Evolutionary conservation across 2,113 vertebrate genomes (phyloP), one percentile per base, ranked within the genome.

Genomic region (Grammomys surdaster): DNA sequence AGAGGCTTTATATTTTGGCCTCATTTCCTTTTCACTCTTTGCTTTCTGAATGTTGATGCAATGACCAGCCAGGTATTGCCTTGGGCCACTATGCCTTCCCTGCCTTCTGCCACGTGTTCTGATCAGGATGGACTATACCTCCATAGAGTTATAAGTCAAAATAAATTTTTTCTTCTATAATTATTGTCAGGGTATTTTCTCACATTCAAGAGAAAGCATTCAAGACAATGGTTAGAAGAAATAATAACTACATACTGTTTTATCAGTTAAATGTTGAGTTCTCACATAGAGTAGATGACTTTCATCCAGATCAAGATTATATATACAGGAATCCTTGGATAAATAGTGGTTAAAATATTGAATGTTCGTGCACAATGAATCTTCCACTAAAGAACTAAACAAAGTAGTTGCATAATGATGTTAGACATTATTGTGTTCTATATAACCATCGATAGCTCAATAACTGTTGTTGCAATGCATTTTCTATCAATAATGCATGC

Each of bases 31-130:
- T 63, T 43, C 13, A 33, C 26, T 63, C 58, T 33, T 31, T 43
- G 14, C 40, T 67, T 85, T 65, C 26, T 46, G 16, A 46, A 9
- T 33, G 14, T 46, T 46, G 8, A 33, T 46, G 4, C 40, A 46
- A 2, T 84, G 13, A n/a, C 1, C 12, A 63, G 22, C 0, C 16
- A 85, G 26, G 1, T 63, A 65, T 22, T 46, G 0, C 13, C 7
- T 63, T 9, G 7, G 31, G 26, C 14, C 60, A 63, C 14, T 10
- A 19, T 65, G 26, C 82, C 26, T 31, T 43, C 22, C 58, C 7
- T 40, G 20, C 11, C 9, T 58, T 16, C 12, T 19, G 40, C 8
- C 9, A 46, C 67, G 7, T 31, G 16, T 46, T 85, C 60, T 65
- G 9, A 46, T 3, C 26, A 67, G 6, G 26, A 20, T 67, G 2